These are phyloP conservation scores for Nymphalis c-album DNA, from an alignment of 2,888 invertebrate species.

Conservation along the genomic window DNA sequence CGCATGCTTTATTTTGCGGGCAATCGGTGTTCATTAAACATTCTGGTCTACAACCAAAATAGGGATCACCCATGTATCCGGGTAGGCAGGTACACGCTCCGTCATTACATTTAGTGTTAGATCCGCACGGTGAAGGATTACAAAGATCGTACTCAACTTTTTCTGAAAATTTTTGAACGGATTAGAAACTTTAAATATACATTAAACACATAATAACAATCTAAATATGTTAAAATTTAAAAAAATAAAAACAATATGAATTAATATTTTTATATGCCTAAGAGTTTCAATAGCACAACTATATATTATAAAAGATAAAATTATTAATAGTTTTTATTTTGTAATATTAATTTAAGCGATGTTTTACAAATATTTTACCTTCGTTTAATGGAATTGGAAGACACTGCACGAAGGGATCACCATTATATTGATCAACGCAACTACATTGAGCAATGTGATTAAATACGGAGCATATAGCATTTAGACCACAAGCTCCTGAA, in stretches of 20 bases:
- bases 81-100: slow-evolving; percentile 87
- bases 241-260: no score
- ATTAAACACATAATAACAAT: no score
- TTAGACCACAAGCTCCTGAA: slow-evolving; percentile 84
- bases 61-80: slow-evolving; percentile 90
- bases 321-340: no score
- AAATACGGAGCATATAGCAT: slow-evolving; percentile 81
- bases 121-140: slow-evolving; percentile 85
- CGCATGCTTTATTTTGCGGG: slow-evolving; percentile 85
- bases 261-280: no score
- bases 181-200: neutral
- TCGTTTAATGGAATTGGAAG: slow-evolving; percentile 56
- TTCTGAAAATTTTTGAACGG: slow-evolving; percentile 46
- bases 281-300: no score
- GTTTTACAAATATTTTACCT: slow-evolving; percentile 48
- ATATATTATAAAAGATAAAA: no score
- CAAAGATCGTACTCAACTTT: slow-evolving; percentile 78
- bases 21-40: slow-evolving; percentile 89
- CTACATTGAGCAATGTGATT: slow-evolving; percentile 84
- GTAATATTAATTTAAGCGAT: neutral
- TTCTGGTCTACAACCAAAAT: slow-evolving; percentile 89
- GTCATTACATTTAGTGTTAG: slow-evolving; percentile 86
- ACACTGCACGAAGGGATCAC: slow-evolving; percentile 83
- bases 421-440: slow-evolving; percentile 80
- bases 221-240: neutral